Evolutionary conservation across 2,797 vertebrate genomes (phyloP), one percentile per base, ranked within the genome.

Genomic region (Notolepis coatsorum): DNA sequence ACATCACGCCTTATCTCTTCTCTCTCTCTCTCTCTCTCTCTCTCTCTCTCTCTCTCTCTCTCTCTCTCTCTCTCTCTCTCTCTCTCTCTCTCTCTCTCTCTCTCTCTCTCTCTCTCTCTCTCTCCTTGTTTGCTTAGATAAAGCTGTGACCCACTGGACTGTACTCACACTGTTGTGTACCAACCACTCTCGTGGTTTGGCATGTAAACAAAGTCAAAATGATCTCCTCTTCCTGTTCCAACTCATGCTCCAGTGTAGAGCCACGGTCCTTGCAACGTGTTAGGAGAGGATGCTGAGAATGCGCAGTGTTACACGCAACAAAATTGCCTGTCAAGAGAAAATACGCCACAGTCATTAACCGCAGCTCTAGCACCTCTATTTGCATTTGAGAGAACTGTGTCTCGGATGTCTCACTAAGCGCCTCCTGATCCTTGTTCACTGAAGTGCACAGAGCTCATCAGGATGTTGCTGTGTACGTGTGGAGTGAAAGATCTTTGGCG

Each of bases 301-400:
- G 37, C 35, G 4, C 12, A 2, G 17, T 9, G 38, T 60, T 68
- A 49, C 23, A 37, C 48, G 59, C 37, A 38, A 51, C 48, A 53
- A 79, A 70, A 73, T 30, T 24, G 46, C 2, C 51, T 72, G 67
- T 72, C 52, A 61, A 24, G 51, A 49, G 33, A 67, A 61, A 53
- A 56, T 43, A 45, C 57, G 55, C 46, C 1, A 27, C 65, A 35
- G 13, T 46, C 39, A 17, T 6, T 31, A 17, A 8, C 47, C 52
- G 18, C 24, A 0, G 43, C 56, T 69, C 8, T 12, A 28, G 52
- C 58, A 56, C 13, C 20, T 15, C 2, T 66, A 61, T 68, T 61
- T 72, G 21, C 53, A 55, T 72, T 57, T 35, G 23, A 43, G 39
- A 48, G 28, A 51, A 55, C 1, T 15, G 45, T 31, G 9, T 50